Base-by-base conservation (phyloP, 2,888 invertebrate genomes). In the Harpalus rubripes region DNA sequence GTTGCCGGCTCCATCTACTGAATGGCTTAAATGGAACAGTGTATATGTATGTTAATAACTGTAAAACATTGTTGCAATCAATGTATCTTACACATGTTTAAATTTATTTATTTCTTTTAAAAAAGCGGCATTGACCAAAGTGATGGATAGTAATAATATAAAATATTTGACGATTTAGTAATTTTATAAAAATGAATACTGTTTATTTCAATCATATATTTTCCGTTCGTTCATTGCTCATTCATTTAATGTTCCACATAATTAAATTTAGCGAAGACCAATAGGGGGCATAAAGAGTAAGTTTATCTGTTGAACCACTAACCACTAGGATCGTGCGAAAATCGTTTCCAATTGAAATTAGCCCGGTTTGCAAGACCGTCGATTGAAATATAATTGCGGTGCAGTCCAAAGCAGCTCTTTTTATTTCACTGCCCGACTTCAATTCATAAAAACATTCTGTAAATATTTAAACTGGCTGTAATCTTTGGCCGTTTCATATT, bases 401-500 rank as follows among this genome's bases (percentile, higher is more conserved):
- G 44, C 56, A 52, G 12, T 15, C 52, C 72, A 16, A 72, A 76
- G 44, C 44, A 52, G 44, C 78, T 52, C 78, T 78, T 78, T 78
- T 78, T 78, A 78, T 78, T 78, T 58, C 58, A 58, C 78, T 56
- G 78, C 78, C 58, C 76, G 76, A 59, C 39, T 18, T 80, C 85
- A 68, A 85, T 80, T 85, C 85, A 85, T 85, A 85, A 85, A 84
- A 85, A 85, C 85, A 85, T 85, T 79, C 79, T 79, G 85, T 85
- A 85, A 85, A 85, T 85, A 85, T 85, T 85, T 85, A 85, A 85
- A 85, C 80, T 61, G 79, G 58, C 68, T 85, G 80, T 85, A 85
- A 85, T 85, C 85, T 85, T 85, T 85, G 85, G 80, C 85, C 85
- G 85, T 80, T 85, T 85, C 85, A 85, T 85, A 85, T 85, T 85